Conservation (phyloP, 2,888 invertebrate species). For the Azorinus chamasolen region DNA sequence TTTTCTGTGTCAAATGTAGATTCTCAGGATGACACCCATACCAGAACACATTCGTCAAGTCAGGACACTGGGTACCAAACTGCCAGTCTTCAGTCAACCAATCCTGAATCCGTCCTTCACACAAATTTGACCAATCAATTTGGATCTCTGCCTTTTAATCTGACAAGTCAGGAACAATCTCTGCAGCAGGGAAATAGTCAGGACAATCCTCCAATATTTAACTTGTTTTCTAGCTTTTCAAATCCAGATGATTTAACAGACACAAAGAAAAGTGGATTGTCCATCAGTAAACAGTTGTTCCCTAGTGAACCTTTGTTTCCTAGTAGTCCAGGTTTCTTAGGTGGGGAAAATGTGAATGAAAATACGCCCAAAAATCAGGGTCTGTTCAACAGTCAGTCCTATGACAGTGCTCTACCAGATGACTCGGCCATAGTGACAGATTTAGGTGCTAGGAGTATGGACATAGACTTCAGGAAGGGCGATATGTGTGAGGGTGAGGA, state of each 20-base stretch:
- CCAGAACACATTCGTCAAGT: constrained; percentile 69
- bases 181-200: constrained; percentile 47
- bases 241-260: constrained; percentile 15
- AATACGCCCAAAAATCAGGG: constrained; percentile 42
- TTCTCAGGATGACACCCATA: constrained; percentile 65
- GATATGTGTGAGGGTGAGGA: constrained; percentile 62
- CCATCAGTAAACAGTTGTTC: constrained; percentile 37
- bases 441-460: constrained; percentile 36
- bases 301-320: constrained; percentile 46
- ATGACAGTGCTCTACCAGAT: constrained; percentile 65
- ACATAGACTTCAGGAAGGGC: constrained; percentile 19
- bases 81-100: constrained; percentile 80
- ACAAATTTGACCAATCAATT: constrained; percentile 77
- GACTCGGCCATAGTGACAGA: constrained; percentile 19
- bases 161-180: constrained; percentile 61
- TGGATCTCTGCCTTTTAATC: constrained; percentile 70
- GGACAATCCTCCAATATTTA: constrained; percentile 46
- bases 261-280: background rate
- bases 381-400: constrained; percentile 23
- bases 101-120: constrained; percentile 73
- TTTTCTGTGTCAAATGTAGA: constrained; percentile 67
- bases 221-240: constrained; percentile 48
- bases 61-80: constrained; percentile 85
- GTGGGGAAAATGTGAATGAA: constrained; percentile 46
- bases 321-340: constrained; percentile 27